phyloP scores from a whole-genome alignment of 2,888 invertebrate genomes.

The Acrobasis consociella region DNA sequence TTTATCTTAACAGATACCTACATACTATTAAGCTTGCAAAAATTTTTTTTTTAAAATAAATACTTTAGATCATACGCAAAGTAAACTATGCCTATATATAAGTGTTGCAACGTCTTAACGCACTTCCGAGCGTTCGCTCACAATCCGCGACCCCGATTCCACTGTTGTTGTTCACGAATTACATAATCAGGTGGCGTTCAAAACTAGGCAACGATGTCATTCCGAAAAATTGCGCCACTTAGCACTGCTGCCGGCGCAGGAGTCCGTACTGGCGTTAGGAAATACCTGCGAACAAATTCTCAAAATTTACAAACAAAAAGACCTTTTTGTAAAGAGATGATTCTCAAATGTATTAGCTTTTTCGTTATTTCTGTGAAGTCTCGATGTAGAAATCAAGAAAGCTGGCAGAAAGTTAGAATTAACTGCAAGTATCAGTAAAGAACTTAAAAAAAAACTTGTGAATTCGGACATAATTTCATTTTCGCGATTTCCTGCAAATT shows the following conservation, averaged over 20 bases:
- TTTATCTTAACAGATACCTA: too few species aligned
- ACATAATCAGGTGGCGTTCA: constrained; percentile 76
- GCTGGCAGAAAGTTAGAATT: too few species aligned
- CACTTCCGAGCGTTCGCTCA: constrained; percentile 66
- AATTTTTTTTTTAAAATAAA: too few species aligned
- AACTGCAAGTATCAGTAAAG: too few species aligned
- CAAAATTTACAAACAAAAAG: not conserved
- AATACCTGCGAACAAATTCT: constrained; percentile 3
- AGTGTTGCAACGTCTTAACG: constrained; percentile 54
- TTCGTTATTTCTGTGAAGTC: too few species aligned
- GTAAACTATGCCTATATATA: constrained; percentile 33
- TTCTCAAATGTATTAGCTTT: too few species aligned
- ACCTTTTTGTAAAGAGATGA: not conserved
- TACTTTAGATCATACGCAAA: constrained; percentile 31
- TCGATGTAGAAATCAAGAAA: too few species aligned
- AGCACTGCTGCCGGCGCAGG: constrained; percentile 30
- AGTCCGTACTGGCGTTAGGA: constrained; percentile 21
- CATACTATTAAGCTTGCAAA: too few species aligned
- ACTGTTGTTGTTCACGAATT: constrained; percentile 69
- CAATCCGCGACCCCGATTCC: constrained; percentile 74
- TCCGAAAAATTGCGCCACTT: constrained; percentile 79
- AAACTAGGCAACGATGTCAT: constrained; percentile 82
- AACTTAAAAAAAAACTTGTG: too few species aligned
- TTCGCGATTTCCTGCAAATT: not conserved
- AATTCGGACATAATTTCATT: too few species aligned